phyloP scores from a whole-genome alignment of 2,113 vertebrate genomes.

The Machaerirhynchus nigripectus region DNA sequence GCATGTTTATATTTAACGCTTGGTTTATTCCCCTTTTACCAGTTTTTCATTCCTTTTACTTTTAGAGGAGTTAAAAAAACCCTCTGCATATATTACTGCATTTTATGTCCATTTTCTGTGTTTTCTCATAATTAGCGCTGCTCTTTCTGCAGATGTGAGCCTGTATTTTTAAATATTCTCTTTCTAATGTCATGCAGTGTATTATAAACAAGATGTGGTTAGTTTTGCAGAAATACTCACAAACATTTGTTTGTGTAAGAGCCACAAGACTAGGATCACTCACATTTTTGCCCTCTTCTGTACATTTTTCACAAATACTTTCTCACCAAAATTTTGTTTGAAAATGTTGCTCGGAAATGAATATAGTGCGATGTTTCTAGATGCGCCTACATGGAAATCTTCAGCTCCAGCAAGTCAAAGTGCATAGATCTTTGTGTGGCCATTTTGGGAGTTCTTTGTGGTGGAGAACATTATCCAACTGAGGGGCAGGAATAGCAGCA shows the following conservation, averaged over 20 bases:
- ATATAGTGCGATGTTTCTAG: background rate
- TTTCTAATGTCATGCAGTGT: slow-evolving; percentile 7
- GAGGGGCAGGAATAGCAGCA: background rate
- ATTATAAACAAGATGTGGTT: slow-evolving; percentile 17
- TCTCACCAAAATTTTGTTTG: background rate
- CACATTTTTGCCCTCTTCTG: background rate
- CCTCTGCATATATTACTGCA: slow-evolving; percentile 58
- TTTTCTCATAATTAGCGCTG: slow-evolving; percentile 25
- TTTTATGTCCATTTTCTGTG: slow-evolving; percentile 45
- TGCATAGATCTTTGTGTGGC: background rate
- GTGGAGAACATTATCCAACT: background rate
- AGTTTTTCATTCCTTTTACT: slow-evolving; percentile 45
- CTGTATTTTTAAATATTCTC: slow-evolving; percentile 28
- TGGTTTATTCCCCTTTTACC: slow-evolving; percentile 32
- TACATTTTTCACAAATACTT: background rate
- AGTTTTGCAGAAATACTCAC: background rate
- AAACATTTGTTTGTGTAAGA: slow-evolving; percentile 12
- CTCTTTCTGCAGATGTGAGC: slow-evolving; percentile 66
- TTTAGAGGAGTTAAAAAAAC: slow-evolving; percentile 48
- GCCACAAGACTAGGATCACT: background rate
- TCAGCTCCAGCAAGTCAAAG: background rate
- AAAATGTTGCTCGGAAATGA: background rate
- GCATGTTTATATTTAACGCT: slow-evolving; percentile 47
- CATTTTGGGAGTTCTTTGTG: background rate
- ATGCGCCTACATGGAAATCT: background rate